These are phyloP conservation scores for Passer domesticus DNA, from an alignment of 2,113 vertebrate genomes.

Conservation along the genomic window DNA sequence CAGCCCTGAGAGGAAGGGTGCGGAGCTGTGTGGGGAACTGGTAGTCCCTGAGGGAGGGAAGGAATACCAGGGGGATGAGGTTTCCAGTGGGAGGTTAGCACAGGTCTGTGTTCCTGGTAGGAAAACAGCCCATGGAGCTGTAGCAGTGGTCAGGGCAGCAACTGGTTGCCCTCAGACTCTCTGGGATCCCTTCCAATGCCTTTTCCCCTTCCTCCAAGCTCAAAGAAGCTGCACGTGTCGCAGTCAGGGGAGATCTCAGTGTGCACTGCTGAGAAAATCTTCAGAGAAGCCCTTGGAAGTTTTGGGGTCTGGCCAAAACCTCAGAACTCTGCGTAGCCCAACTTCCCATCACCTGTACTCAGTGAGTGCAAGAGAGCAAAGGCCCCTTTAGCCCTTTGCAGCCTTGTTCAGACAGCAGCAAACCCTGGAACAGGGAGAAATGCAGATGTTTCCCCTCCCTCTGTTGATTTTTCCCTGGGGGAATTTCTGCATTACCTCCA, in stretches of 20 bases:
- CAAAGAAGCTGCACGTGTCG: fast-evolving
- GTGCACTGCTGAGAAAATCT: not conserved
- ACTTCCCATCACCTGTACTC: not conserved
- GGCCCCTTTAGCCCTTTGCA: not conserved
- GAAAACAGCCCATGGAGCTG: not conserved
- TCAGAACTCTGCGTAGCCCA: not conserved
- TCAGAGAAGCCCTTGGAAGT: not conserved
- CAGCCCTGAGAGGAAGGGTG: not conserved
- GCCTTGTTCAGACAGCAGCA: not conserved
- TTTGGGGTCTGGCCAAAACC: not conserved
- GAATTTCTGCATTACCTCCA: not conserved
- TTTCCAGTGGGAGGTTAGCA: not conserved
- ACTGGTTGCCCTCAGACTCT: not conserved
- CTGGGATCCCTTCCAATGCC: not conserved
- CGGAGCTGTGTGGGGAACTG: not conserved
- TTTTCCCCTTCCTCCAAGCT: not conserved
- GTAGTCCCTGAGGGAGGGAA: not conserved
- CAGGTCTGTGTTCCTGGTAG: not conserved
- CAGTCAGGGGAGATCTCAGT: not conserved
- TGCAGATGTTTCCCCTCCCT: not conserved
- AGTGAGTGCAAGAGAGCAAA: not conserved
- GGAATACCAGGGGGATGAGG: too few species aligned
- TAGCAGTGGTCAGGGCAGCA: not conserved
- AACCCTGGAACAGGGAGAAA: not conserved
- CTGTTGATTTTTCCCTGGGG: not conserved